phyloP scores from a whole-genome alignment of 1,140 invertebrate genomes.

The Thaumatotibia leucotreta region DNA sequence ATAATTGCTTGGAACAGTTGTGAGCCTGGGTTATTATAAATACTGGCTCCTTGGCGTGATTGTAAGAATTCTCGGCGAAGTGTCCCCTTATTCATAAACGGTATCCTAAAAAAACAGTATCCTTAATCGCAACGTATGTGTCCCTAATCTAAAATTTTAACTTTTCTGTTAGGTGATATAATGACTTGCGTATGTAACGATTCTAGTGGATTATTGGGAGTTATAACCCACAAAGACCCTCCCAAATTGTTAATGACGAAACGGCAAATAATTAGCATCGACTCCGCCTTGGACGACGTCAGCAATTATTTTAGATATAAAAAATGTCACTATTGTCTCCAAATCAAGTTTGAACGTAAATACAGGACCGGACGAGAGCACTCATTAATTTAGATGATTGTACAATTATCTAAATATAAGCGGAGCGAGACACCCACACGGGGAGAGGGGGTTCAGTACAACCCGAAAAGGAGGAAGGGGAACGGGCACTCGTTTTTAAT shows the following conservation, averaged over 20 bases:
- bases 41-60: no score
- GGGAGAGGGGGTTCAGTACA: constrained; percentile 56
- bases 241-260: not conserved
- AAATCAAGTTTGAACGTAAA: constrained; percentile 54
- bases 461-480: constrained; percentile 67
- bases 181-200: no score
- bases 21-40: no score
- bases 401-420: constrained; percentile 77
- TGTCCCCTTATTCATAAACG: no score
- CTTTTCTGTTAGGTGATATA: no score
- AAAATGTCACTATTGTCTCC: constrained; percentile 54
- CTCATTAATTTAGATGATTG: constrained; percentile 77
- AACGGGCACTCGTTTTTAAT: constrained; percentile 75
- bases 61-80: no score
- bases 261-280: constrained; percentile 1
- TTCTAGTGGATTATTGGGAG: not conserved
- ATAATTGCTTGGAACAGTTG: not conserved
- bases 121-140: no score
- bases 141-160: no score
- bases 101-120: no score
- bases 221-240: not conserved
- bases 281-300: constrained; percentile 3
- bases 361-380: constrained; percentile 67
- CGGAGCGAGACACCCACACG: constrained; percentile 68
- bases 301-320: constrained; percentile 45